Evolutionary conservation across 2,888 invertebrate species (phyloP), one percentile per base, ranked within the genome.

Genomic region (Patella ulyssiponensis): DNA sequence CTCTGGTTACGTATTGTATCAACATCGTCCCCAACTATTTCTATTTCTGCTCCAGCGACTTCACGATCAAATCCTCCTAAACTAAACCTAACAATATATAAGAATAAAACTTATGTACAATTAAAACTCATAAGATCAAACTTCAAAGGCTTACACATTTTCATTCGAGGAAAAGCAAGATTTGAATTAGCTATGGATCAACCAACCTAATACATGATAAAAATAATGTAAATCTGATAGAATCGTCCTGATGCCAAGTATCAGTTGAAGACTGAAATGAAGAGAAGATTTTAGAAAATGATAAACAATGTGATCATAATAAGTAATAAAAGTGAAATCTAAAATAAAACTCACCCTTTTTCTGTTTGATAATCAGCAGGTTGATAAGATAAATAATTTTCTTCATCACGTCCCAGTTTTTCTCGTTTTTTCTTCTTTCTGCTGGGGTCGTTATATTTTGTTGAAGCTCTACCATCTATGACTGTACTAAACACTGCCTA

Each of bases 361-460:
- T 92, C 92, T 12, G 88, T 96, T 85, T 96, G 95, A 88, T 95
- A 95, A 91, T 98, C 97, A 64, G 94, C 94, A 0, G 98, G 95
- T 79, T 94, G 93, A 91, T 98, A 97, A 3, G 96, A 95, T 84
- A 98, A 95, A 90, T 95, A 98, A 92, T 96, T 95, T 86, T 97
- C 96, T 80, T 95, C 94, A 79, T 96, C 95, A 78, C 89, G 87
- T 7, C 85, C 79, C 51, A 78, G 76, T 14, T 80, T 74, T 20
- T 71, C 76, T 52, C 80, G 82, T 74, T 81, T 80, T 70, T 85
- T 87, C 53, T 80, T 83, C 70, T 81, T 81, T 80, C 85, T 86
- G 71, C 81, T 83, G 53, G 79, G 78, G 73, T 77, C 71, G 1
- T 52, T 53, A 23, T 71, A 77, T 69, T 77, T 74, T 53, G 69